A percentile compares a stretch with the other conserved stretches of the same genome.
phyloP scores from a whole-genome alignment of 1,140 invertebrate genomes.

The Microvelia longipes region DNA sequence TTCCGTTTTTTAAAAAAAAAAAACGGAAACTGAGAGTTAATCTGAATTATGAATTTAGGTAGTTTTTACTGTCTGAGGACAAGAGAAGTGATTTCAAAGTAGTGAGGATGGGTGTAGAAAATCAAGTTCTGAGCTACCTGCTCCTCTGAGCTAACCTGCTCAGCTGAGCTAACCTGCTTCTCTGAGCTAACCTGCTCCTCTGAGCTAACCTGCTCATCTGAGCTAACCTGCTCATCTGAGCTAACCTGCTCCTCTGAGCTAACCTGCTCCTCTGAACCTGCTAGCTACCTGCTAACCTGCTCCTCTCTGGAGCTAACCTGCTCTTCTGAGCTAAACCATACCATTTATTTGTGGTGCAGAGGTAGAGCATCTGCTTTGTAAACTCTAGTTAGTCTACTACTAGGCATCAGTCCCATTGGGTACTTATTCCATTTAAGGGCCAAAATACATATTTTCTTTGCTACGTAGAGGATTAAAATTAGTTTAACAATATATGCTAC shows the following conservation, averaged over 20 bases:
- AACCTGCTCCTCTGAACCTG: not conserved
- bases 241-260: not conserved
- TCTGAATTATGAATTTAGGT: conserved; percentile 12
- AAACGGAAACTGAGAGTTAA: no score
- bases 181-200: not conserved
- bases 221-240: not conserved
- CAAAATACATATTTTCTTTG: no score
- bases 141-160: conserved; percentile 7
- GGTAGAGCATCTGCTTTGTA: no score
- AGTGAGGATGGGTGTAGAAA: conserved; percentile 9
- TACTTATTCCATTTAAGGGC: no score
- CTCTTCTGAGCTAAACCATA: not conserved
- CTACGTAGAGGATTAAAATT: no score
- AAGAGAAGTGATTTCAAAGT: no score
- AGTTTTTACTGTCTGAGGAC: conserved; percentile 6
- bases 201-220: not conserved
- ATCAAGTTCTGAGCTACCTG: conserved; percentile 17
- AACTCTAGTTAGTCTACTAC: no score
- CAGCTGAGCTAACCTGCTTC: not conserved
- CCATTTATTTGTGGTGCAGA: not conserved
- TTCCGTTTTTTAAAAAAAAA: no score
- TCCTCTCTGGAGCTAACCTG: not conserved
- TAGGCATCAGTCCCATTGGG: no score
- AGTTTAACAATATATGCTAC: no score
- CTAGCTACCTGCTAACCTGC: not conserved